Evolutionary conservation across 2,797 vertebrate species (phyloP).

Genomic region (Sebastolobus altivelis): DNA sequence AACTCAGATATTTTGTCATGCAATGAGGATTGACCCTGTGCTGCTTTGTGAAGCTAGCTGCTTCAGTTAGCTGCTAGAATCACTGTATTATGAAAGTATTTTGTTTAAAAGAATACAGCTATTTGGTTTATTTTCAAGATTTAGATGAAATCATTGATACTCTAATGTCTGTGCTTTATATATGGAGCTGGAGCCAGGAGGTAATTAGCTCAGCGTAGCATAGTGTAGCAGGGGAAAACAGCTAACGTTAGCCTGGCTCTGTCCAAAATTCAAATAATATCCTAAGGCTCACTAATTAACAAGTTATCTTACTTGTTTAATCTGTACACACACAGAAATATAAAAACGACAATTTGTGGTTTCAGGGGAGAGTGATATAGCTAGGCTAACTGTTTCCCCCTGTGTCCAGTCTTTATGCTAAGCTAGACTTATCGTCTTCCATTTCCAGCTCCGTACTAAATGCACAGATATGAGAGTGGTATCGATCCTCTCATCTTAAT

Average conservation of each 20-base stretch:
- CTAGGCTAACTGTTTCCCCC: too few species aligned
- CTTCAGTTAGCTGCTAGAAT: background rate
- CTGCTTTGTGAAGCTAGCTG: background rate
- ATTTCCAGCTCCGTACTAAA: too few species aligned
- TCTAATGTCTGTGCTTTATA: background rate
- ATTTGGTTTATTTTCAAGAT: background rate
- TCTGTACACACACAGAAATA: background rate
- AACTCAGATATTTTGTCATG: background rate
- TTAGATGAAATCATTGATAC: background rate
- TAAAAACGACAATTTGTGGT: background rate
- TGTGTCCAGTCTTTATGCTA: too few species aligned
- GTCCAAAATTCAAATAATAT: background rate
- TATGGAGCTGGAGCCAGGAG: too few species aligned
- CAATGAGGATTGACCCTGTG: background rate
- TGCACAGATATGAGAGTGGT: too few species aligned
- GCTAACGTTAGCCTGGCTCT: background rate
- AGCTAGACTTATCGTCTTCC: too few species aligned
- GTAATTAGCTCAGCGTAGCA: fast-evolving
- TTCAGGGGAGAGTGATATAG: background rate
- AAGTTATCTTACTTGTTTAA: background rate
- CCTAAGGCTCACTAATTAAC: background rate
- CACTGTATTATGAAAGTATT: background rate
- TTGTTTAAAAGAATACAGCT: background rate
- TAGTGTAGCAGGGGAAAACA: background rate
- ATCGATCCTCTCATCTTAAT: background rate